phyloP scores from a whole-genome alignment of 30 jellyfish, hydroid and myxozoan species.

The Pelagia noctiluca region DNA sequence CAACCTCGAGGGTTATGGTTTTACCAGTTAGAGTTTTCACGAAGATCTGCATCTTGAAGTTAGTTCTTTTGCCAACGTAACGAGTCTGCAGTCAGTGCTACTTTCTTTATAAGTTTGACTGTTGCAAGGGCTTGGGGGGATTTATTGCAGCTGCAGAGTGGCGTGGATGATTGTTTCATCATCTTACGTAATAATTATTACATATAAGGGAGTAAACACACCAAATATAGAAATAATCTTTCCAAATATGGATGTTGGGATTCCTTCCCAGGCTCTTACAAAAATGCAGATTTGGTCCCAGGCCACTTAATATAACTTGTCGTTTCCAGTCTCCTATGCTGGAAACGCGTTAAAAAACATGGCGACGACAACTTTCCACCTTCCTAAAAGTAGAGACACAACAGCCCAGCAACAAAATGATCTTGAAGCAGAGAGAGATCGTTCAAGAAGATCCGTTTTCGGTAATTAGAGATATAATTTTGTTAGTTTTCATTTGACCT shows the following conservation, averaged over 20 bases:
- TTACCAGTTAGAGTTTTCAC: conserved; percentile 95
- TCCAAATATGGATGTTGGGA: not conserved
- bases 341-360: conserved; percentile 5
- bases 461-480: conserved; percentile 64
- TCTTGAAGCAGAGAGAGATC: conserved; percentile 87
- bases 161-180: conserved; percentile 38
- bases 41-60: conserved; percentile 70
- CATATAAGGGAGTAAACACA: not conserved
- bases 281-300: not conserved
- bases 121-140: conserved; percentile 24
- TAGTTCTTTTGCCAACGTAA: not conserved
- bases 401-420: conserved; percentile 67
- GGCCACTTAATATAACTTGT: not conserved
- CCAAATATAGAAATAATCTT: not conserved
- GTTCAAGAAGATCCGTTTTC: conserved; percentile 98
- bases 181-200: not conserved
- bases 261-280: not conserved
- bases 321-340: not conserved
- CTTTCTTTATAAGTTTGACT: too few relatives aligned
- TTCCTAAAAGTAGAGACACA: conserved; percentile 30
- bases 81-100: not conserved
- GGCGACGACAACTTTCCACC: conserved; percentile 61
- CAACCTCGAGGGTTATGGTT: conserved; percentile 93
- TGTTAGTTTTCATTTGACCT: not conserved
- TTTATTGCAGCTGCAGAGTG: conserved; percentile 20